Base-by-base conservation (phyloP, 2,888 invertebrate species). In the Labia minor region DNA sequence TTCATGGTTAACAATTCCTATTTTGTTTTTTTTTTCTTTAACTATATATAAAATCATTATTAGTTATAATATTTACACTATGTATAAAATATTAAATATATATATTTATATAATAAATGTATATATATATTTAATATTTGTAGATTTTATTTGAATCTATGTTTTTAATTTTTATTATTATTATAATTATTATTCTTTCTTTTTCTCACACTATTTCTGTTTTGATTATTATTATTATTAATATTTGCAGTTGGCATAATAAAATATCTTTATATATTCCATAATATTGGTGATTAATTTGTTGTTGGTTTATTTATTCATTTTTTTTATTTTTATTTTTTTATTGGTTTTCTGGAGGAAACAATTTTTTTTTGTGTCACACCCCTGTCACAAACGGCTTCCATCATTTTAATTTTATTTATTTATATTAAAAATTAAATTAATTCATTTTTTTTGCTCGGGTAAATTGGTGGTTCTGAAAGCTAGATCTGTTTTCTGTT, bases 301-400 rank as follows among this genome's bases (percentile, higher is more conserved):
- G 3, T 26, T 26, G 8, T 26, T 26, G 26, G 26, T 26, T 26
- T 8, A 26, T 26, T 26, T 26, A 26, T 26, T 26, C 26, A 26
- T 49, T 72, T 72, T 69, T 73, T 70, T 69, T 69, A 68, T 71
- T 72, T 72, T 4, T 16, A 49, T 49, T 49, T 49, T 49, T 49
- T 49, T 33, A 33, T 8, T 33, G 33, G 33, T 33, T 20, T 63
- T 64, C 21, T 64, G 64, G 64, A 33, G 64, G 21, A 18, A 64
- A 19, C 20, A 8, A 26, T 26, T 26, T n/a, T n/a, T n/a, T 33
- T 49, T 49, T 49, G 49, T 49, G 49, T 49, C 49, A 49, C 49
- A 49, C 49, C 49, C 49, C 49, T 49, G 49, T 49, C 49, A 49
- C 49, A 49, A 49, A 49, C 49, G 49, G 49, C n/a, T n/a, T 49